Percentiles rank a stretch among this genome's conserved stretches.
Evolutionary conservation across 2,113 vertebrate species (phyloP).

Genomic region (Indri indri): DNA sequence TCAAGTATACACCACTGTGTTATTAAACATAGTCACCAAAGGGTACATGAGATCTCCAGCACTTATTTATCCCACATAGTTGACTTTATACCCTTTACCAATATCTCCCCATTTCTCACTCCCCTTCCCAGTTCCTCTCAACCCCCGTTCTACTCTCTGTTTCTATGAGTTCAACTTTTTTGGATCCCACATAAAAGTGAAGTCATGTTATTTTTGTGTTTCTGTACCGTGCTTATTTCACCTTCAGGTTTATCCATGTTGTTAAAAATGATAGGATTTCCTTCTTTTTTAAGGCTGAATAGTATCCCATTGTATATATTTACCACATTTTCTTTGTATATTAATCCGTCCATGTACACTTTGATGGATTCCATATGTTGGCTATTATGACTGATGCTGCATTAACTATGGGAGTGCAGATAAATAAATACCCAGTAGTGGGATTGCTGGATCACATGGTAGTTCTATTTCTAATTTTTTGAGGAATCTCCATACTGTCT

Average conservation of each 20-base stretch:
- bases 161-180: neutral
- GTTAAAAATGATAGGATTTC: neutral
- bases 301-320: neutral
- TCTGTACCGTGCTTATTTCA: neutral
- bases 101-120: neutral
- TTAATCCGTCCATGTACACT: neutral
- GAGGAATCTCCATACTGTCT: neutral
- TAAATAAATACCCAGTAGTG: neutral
- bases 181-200: neutral
- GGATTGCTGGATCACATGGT: neutral
- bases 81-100: neutral
- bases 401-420: accelerated
- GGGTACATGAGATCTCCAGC: neutral
- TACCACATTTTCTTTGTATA: neutral
- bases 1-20: neutral
- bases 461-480: neutral
- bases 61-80: neutral
- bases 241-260: neutral
- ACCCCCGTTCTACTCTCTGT: neutral
- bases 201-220: neutral
- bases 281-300: neutral
- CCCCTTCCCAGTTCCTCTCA: neutral
- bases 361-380: neutral
- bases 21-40: neutral
- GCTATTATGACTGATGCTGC: neutral